These are phyloP conservation scores for Leptopilina drosophilae DNA, from an alignment of 2,888 invertebrate genomes.

Conservation along the genomic window DNA sequence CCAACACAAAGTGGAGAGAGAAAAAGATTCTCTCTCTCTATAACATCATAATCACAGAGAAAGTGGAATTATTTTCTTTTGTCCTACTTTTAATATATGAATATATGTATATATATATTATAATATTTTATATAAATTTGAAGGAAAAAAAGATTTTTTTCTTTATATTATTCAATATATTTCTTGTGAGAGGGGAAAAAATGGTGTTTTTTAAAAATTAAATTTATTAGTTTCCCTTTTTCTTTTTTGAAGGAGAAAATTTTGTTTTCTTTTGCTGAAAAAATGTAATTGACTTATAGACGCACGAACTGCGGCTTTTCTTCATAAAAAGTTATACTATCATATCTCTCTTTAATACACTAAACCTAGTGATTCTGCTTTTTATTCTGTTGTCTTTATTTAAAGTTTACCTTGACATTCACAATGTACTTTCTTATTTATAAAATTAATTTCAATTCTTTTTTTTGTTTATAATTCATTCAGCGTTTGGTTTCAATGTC, in stretches of 20 bases:
- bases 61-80: conserved; percentile 9
- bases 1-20: too few species aligned
- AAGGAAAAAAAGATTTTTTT: too few species aligned
- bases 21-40: not conserved
- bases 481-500: not conserved
- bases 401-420: conserved; percentile 22
- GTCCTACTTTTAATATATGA: not conserved
- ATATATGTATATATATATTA: not conserved
- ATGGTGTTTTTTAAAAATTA: too few species aligned
- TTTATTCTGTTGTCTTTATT: not conserved
- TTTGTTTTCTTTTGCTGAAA: not conserved
- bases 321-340: not conserved
- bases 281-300: not conserved
- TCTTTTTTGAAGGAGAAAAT: too few species aligned
- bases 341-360: conserved; percentile 22
- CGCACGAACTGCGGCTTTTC: not conserved
- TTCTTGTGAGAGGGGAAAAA: too few species aligned
- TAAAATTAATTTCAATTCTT: not conserved
- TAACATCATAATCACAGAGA: not conserved
- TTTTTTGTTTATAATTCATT: not conserved
- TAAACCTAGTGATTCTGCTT: conserved; percentile 14
- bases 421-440: not conserved
- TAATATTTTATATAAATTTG: too few species aligned
- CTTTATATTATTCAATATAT: too few species aligned
- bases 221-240: too few species aligned